Percentiles rank a stretch among this genome's conserved stretches.
Evolutionary conservation across 2,113 vertebrate genomes (phyloP).

Genomic region (Mus musculus): GRCm39 chr10:126414501-126415000

Average conservation of each 20-base stretch:
- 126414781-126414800: not conserved
- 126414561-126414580: conserved; percentile 27
- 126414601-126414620: not conserved
- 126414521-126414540: not conserved
- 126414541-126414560: not conserved
- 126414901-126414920: not conserved
- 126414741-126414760: not conserved
- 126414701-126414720: not conserved
- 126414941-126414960: not conserved
- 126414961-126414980: not conserved
- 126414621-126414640: not conserved
- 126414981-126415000: not conserved
- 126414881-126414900: not conserved
- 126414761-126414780: not conserved
- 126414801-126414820: not conserved
- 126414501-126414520: not conserved
- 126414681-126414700: not conserved
- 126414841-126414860: not conserved
- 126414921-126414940: not conserved
- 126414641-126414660: not conserved
- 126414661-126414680: not conserved
- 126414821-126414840: not conserved
- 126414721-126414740: not conserved
- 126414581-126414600: not conserved
- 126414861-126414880: not conserved